These are phyloP conservation scores for Loripinus fragilis DNA, from an alignment of 2,888 invertebrate genomes.

Conservation along the genomic window DNA sequence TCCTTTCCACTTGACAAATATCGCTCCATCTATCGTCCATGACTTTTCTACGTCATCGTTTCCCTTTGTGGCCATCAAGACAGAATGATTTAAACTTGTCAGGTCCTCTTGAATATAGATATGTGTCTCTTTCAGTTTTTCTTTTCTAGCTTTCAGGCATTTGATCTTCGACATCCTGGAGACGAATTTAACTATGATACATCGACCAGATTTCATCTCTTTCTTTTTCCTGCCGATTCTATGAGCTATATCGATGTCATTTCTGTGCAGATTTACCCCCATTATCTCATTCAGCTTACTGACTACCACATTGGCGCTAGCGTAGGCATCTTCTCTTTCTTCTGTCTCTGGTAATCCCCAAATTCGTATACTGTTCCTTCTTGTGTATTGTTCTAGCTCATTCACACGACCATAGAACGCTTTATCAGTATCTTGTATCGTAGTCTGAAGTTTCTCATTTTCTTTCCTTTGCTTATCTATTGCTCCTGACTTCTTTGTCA, in stretches of 20 bases:
- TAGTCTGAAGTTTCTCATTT: not conserved
- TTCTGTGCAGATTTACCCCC: not conserved
- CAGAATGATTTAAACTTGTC: not conserved
- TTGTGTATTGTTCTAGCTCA: constrained; percentile 10
- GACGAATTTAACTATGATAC: constrained; percentile 15
- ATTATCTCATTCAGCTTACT: not conserved
- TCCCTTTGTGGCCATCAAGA: constrained; percentile 13
- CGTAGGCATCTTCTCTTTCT: not conserved
- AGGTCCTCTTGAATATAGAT: constrained; percentile 18
- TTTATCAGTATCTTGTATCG: not conserved
- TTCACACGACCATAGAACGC: constrained; percentile 3
- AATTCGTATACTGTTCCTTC: constrained; percentile 6
- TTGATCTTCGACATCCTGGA: not conserved
- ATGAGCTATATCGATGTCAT: constrained; percentile 16
- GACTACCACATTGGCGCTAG: not conserved
- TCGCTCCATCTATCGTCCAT: not conserved
- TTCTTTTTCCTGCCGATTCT: not conserved
- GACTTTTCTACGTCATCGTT: constrained; percentile 10
- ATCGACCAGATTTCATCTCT: not conserved
- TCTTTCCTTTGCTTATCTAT: not conserved
- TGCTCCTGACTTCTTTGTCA: not conserved
- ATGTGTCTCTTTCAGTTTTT: not conserved
- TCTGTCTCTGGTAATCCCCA: not conserved
- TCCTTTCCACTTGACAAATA: not conserved
- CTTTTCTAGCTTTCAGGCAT: constrained; percentile 1